Base-by-base conservation (phyloP, 2,888 invertebrate species). In the Aspidiotus destructor region DNA sequence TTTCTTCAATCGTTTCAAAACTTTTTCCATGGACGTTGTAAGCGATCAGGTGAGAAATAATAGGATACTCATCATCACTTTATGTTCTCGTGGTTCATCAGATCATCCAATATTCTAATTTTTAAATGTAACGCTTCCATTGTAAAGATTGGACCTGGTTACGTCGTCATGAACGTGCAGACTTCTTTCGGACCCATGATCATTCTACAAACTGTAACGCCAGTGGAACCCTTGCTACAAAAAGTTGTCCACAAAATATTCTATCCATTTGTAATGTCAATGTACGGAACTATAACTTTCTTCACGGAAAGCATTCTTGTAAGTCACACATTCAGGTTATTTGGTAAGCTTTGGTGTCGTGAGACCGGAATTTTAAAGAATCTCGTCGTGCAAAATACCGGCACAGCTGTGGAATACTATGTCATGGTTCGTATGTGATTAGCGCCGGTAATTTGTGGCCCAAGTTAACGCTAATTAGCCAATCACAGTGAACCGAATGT, bases 211-310 rank as follows among this genome's bases (percentile, higher is more conserved):
- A 85, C 86, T 0, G 86, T 92, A 2, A 89, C 88, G 0, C 93
- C 93, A 0, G 73, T 89, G 6, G 86, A 85, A 13, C 89, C 92
- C 0, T 76, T 91, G 54, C 75, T 87, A 0, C 92, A 92, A 76
- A 83, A 82, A 72, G 85, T 92, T 0, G 81, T 86, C 0, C 92
- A 93, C 75, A 79, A 86, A n/a, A 81, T 93, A 72, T 93, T 85
- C 77, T 83, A 86, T 0, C 83, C 86, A 0, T 73, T 76, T 0
- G 75, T 82, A 69, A 80, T 86, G 41, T 84, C 84, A 0, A 81
- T 85, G 0, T 79, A 86, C 8, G 85, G 85, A 0, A 85, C 84
- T 63, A 76, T 88, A 11, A 77, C 86, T 15, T 80, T 92, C 2
- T 76, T 82, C 0, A 85, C 83, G 0, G 92, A 93, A 77, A 83